phyloP scores from a whole-genome alignment of 2,888 invertebrate species.

The Pseudococcus longispinus region DNA sequence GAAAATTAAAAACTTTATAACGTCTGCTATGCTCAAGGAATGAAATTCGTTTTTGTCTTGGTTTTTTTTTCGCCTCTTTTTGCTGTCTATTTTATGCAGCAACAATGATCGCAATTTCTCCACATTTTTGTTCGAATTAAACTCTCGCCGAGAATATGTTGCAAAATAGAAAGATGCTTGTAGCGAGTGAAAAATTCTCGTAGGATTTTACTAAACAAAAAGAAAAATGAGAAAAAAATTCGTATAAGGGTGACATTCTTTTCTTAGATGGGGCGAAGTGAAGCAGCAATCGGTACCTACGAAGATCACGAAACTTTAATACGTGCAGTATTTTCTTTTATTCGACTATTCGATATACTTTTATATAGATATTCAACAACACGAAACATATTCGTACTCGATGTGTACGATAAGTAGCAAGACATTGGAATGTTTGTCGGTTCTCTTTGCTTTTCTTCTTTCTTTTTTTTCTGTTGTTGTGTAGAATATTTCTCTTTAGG shows the following conservation, averaged over 20 bases:
- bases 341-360: not conserved
- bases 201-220: not conserved
- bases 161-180: not conserved
- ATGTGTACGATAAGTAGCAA: not conserved
- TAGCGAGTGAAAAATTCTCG: not conserved
- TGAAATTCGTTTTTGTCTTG: not conserved
- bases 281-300: not conserved
- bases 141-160: not conserved
- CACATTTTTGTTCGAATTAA: not conserved
- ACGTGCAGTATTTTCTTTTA: not conserved
- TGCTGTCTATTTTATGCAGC: not conserved
- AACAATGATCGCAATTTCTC: not conserved
- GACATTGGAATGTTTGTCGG: not conserved
- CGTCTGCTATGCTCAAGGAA: not conserved
- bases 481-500: no score
- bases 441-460: no score
- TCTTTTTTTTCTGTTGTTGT: no score
- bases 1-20: slow-evolving; percentile 31
- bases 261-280: not conserved
- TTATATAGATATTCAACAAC: not conserved
- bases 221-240: not conserved
- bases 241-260: not conserved
- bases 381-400: not conserved
- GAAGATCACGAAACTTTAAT: not conserved
- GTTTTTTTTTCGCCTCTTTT: not conserved